These are phyloP conservation scores for Hafferia zeledoni DNA, from an alignment of 2,797 vertebrate species.

Conservation along the genomic window DNA sequence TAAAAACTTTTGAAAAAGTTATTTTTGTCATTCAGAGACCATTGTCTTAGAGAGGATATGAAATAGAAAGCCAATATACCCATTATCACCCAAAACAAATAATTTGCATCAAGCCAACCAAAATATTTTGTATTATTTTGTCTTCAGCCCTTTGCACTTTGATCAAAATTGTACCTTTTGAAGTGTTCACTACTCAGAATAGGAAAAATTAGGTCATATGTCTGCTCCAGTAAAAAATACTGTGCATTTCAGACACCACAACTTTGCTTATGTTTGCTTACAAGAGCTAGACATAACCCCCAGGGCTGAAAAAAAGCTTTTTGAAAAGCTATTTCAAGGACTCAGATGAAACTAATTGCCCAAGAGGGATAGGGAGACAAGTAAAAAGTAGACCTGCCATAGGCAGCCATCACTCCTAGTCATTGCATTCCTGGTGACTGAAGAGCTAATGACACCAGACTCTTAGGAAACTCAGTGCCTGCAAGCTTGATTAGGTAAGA, in stretches of 20 bases:
- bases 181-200: background rate
- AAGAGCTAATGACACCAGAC: background rate
- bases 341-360: background rate
- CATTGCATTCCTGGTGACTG: background rate
- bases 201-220: background rate
- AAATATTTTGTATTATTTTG: background rate
- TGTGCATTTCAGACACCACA: background rate
- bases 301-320: background rate
- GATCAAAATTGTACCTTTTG: background rate
- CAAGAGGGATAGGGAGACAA: background rate
- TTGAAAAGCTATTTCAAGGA: background rate
- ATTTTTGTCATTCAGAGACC: background rate
- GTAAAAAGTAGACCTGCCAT: background rate
- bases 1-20: background rate
- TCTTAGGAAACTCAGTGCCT: background rate
- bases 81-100: background rate
- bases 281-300: background rate
- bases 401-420: background rate
- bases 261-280: background rate
- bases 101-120: background rate
- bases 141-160: background rate
- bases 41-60: background rate
- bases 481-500: slow-evolving; percentile 37
- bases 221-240: background rate
- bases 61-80: background rate